Evolutionary conservation across 2,113 vertebrate species (phyloP).

Genomic region (Plecotus auritus): DNA sequence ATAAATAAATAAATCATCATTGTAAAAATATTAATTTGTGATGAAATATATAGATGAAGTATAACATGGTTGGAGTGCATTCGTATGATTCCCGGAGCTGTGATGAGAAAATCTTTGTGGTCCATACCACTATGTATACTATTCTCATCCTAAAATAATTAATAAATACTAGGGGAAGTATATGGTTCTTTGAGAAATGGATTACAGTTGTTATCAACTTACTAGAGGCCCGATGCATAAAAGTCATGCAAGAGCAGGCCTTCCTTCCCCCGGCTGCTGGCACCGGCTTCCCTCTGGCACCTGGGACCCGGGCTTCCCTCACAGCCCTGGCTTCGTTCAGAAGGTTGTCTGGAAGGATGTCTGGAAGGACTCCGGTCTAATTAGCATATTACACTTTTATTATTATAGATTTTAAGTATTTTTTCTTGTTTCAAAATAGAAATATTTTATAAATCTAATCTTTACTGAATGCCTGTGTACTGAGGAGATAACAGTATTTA

Average conservation of each 20-base stretch:
- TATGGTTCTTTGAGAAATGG: not conserved
- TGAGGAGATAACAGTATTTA: not conserved
- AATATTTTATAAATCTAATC: not conserved
- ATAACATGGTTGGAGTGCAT: not conserved
- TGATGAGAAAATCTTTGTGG: not conserved
- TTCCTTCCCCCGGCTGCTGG: rapidly evolving
- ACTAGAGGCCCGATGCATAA: not conserved
- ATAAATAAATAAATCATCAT: not conserved
- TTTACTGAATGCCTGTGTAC: not conserved
- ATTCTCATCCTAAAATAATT: constrained; percentile 10
- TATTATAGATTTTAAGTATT: not conserved
- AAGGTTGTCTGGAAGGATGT: too few species aligned
- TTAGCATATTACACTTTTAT: too few species aligned
- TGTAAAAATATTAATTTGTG: not conserved
- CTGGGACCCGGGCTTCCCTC: too few species aligned
- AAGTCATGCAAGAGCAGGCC: too few species aligned
- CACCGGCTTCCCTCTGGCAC: too few species aligned
- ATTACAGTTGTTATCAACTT: not conserved
- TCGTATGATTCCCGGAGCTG: not conserved
- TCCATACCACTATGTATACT: not conserved
- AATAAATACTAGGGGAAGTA: not conserved
- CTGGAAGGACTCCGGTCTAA: too few species aligned
- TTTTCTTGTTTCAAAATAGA: not conserved
- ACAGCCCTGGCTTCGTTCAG: too few species aligned
- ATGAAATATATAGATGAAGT: not conserved